phyloP scores from a whole-genome alignment of 2,113 vertebrate genomes.

The Pteruthius melanotis region DNA sequence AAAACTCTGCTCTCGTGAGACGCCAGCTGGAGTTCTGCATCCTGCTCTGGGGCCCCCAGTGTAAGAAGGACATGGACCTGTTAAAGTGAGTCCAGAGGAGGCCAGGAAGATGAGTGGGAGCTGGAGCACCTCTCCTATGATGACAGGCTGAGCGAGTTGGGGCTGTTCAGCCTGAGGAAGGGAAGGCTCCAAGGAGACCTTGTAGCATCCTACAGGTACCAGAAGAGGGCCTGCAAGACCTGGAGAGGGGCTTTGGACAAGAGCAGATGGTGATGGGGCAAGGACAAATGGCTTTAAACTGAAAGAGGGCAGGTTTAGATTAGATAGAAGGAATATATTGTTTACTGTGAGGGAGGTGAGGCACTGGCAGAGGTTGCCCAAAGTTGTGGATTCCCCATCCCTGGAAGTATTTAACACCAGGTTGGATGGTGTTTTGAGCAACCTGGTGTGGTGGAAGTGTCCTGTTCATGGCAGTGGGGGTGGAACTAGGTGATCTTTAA shows the following conservation, averaged over 20 bases:
- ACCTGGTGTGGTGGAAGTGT: neutral
- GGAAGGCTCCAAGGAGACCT: neutral
- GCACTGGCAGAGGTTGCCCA: neutral
- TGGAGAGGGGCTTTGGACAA: neutral
- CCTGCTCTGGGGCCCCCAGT: neutral
- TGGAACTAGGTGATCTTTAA: neutral
- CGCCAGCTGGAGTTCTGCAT: neutral
- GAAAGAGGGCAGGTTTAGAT: neutral
- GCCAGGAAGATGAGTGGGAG: neutral
- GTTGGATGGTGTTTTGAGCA: neutral
- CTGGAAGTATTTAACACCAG: neutral
- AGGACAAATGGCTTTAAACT: neutral
- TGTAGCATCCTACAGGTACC: neutral
- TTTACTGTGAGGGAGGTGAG: neutral
- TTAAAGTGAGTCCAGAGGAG: neutral
- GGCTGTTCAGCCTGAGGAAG: neutral
- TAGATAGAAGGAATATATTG: neutral
- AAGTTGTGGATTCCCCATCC: neutral
- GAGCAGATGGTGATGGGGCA: neutral
- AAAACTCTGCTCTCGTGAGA: neutral
- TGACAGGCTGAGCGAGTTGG: neutral
- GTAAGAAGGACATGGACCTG: neutral
- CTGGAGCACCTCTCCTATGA: neutral
- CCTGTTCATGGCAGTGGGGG: neutral
- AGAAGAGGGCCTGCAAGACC: neutral